Percentiles rank a stretch among this genome's conserved stretches.
Evolutionary conservation across 2,888 invertebrate species (phyloP).

Genomic region (Serripes groenlandicus): DNA sequence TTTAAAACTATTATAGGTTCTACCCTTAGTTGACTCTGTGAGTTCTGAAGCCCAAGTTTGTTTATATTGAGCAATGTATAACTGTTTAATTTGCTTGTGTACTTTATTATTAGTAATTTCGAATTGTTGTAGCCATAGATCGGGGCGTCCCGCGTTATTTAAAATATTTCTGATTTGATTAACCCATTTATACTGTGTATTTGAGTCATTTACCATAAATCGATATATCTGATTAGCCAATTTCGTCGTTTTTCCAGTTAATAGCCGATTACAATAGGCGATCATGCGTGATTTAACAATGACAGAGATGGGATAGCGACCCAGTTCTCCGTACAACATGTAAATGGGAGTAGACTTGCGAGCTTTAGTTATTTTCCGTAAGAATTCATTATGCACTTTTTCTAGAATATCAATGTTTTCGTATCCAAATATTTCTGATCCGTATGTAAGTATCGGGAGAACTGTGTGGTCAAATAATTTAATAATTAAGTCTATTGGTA

Average conservation of each 20-base stretch:
- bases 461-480: slow-evolving; percentile 35
- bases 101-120: not conserved
- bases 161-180: not conserved
- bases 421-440: slow-evolving; percentile 28
- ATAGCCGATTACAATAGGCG: not conserved
- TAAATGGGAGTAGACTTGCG: not conserved
- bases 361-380: slow-evolving; percentile 13
- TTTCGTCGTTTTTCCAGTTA: not conserved
- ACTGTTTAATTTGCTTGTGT: not conserved
- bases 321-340: not conserved
- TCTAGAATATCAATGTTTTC: slow-evolving; percentile 7
- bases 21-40: too few species aligned
- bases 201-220: not conserved
- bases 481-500: slow-evolving; percentile 20
- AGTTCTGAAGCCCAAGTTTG: too few species aligned
- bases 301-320: not conserved
- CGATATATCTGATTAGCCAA: not conserved
- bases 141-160: not conserved
- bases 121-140: not conserved
- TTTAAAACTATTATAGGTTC: too few species aligned
- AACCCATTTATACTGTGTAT: not conserved
- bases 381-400: slow-evolving; percentile 30
- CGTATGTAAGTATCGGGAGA: slow-evolving; percentile 25
- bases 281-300: not conserved
- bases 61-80: not conserved